phyloP scores from a whole-genome alignment of 1,140 invertebrate genomes.

The Platyura marginata region DNA sequence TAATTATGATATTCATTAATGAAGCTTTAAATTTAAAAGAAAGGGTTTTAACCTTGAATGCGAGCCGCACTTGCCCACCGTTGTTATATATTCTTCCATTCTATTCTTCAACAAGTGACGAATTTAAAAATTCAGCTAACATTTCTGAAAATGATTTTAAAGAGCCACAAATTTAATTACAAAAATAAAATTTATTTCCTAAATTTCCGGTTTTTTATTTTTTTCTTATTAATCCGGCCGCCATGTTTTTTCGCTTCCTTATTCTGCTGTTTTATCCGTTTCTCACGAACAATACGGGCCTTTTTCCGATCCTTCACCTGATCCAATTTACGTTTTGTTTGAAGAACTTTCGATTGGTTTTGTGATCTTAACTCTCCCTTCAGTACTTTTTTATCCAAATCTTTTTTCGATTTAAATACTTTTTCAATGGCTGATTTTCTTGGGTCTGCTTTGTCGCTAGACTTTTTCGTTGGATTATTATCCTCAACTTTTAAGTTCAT shows the following conservation, averaged over 20 bases:
- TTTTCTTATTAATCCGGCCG: background rate
- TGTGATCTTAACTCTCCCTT: background rate
- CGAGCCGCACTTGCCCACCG: too few species aligned
- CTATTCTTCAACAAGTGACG: too few species aligned
- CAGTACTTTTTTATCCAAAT: background rate
- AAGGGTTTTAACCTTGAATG: too few species aligned
- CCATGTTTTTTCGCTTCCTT: background rate
- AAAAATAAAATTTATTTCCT: too few species aligned
- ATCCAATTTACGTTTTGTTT: background rate
- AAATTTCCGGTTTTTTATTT: slow-evolving; percentile 1
- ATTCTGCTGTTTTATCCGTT: background rate
- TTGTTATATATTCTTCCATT: too few species aligned
- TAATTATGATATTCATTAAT: too few species aligned
- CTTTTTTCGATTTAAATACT: background rate
- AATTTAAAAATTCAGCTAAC: too few species aligned
- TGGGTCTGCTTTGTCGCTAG: background rate
- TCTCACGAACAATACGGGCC: background rate
- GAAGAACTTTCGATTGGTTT: background rate
- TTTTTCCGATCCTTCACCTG: background rate
- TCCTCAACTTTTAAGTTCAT: slow-evolving; percentile 24
- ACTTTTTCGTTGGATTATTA: background rate
- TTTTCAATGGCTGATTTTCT: background rate
- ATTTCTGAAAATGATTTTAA: too few species aligned
- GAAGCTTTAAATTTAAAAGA: too few species aligned
- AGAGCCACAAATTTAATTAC: too few species aligned